Conservation (phyloP, 2,797 vertebrate species). For the Liparis tanakae region DNA sequence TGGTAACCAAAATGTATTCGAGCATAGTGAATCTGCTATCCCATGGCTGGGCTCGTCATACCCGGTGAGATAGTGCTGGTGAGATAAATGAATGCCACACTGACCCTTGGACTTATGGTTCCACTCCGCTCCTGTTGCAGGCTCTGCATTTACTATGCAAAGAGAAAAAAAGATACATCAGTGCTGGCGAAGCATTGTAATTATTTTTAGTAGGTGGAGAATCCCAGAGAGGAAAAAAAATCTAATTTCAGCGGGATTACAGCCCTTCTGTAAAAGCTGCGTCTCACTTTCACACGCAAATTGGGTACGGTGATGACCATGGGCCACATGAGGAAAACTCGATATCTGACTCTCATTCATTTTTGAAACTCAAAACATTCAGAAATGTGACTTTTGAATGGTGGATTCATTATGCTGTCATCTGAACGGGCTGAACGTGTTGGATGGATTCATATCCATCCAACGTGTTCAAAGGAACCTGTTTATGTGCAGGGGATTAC, state of each 20-base stretch:
- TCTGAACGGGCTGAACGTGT: not conserved
- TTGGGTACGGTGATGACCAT: conserved; percentile 50
- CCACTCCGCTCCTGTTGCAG: conserved; percentile 28
- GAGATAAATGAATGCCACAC: conserved; percentile 54
- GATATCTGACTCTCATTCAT: conserved; percentile 56
- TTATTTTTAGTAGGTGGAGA: conserved; percentile 69
- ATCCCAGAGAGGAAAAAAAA: conserved; percentile 35
- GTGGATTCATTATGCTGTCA: conserved; percentile 20
- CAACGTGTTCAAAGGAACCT: conserved; percentile 8
- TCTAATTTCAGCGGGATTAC: conserved; percentile 59
- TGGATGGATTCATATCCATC: conserved; percentile 17
- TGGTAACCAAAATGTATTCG: not conserved
- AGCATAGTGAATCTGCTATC: not conserved
- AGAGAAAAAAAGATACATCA: conserved; percentile 47
- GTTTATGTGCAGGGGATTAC: not conserved
- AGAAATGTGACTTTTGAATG: conserved; percentile 31
- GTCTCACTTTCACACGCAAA: conserved; percentile 57
- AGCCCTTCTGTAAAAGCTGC: conserved; percentile 49
- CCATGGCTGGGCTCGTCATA: too few species aligned
- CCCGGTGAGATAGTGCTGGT: not conserved
- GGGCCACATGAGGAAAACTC: conserved; percentile 45
- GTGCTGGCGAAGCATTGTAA: conserved; percentile 60
- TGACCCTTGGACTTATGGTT: conserved; percentile 36
- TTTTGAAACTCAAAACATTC: conserved; percentile 39
- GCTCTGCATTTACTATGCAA: conserved; percentile 35